A percentile compares a stretch with the other conserved stretches of the same genome.
phyloP scores from a whole-genome alignment of 2,888 invertebrate genomes.

The Anodontia alba region DNA sequence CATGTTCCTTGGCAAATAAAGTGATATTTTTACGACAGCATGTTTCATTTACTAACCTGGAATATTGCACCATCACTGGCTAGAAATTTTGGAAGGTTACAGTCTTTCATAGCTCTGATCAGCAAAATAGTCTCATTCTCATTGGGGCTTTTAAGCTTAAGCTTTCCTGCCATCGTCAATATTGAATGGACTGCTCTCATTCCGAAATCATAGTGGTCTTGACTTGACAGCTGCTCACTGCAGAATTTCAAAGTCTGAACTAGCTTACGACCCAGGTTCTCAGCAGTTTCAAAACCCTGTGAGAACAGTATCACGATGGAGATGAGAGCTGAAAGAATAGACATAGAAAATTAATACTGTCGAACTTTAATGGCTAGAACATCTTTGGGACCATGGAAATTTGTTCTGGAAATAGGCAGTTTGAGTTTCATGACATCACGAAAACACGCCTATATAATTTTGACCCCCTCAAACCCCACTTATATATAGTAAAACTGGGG shows the following conservation, averaged over 20 bases:
- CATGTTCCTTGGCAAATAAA: too few species aligned
- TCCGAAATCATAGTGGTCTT: constrained; percentile 94
- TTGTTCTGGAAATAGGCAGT: too few species aligned
- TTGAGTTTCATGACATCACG: constrained; percentile 91
- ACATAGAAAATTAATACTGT: constrained; percentile 98
- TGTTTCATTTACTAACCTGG: constrained; percentile 86
- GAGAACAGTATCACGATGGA: constrained; percentile 97
- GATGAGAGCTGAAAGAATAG: constrained; percentile 87
- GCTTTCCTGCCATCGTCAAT: constrained; percentile 95
- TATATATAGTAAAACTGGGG: too few species aligned
- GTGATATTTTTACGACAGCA: too few species aligned
- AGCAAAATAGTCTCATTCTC: constrained; percentile 91
- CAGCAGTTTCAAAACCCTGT: constrained; percentile 96
- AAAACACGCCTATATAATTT: too few species aligned
- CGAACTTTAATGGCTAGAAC: too few species aligned
- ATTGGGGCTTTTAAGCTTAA: constrained; percentile 94
- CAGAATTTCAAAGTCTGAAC: constrained; percentile 96
- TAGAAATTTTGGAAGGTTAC: constrained; percentile 95
- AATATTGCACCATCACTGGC: constrained; percentile 93
- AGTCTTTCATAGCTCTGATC: constrained; percentile 93
- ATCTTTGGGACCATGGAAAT: too few species aligned
- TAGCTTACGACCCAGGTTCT: constrained; percentile 95
- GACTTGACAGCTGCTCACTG: constrained; percentile 95
- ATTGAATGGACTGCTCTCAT: constrained; percentile 90
- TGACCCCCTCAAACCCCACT: too few species aligned